phyloP scores from a whole-genome alignment of 2,888 invertebrate species.

The Coelogynopora nodosa region DNA sequence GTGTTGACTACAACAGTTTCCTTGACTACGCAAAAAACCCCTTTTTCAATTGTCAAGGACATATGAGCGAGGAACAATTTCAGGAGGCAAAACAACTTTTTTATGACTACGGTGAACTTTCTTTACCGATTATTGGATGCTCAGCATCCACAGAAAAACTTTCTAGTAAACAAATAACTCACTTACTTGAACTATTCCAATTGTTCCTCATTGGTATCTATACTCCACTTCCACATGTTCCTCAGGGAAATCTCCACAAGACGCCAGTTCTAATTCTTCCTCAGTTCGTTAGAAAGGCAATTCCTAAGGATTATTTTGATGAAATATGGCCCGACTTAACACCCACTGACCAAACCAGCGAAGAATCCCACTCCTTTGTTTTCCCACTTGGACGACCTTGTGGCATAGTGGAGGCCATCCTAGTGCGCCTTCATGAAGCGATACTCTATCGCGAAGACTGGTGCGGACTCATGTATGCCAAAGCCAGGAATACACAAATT shows the following conservation, averaged over 20 bases:
- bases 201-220: not conserved
- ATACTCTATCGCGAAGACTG: not conserved
- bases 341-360: not conserved
- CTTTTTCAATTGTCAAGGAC: slow-evolving; percentile 55
- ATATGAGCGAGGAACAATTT: slow-evolving; percentile 53
- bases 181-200: not conserved
- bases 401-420: not conserved
- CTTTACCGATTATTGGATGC: slow-evolving; percentile 56
- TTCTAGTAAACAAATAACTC: not conserved
- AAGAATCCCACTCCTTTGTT: not conserved
- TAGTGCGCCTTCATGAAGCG: not conserved
- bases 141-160: slow-evolving; percentile 45
- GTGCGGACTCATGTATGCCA: not conserved
- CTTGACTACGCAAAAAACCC: slow-evolving; percentile 54
- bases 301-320: not conserved
- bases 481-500: not conserved
- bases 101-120: slow-evolving; percentile 54
- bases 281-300: not conserved
- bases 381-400: not conserved
- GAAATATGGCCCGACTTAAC: not conserved
- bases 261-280: not conserved
- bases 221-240: not conserved
- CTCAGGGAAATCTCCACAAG: not conserved
- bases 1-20: slow-evolving; percentile 54
- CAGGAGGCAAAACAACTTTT: slow-evolving; percentile 52